These are phyloP conservation scores for Limnephilus auricula DNA, from an alignment of 2,888 invertebrate genomes.

Conservation along the genomic window DNA sequence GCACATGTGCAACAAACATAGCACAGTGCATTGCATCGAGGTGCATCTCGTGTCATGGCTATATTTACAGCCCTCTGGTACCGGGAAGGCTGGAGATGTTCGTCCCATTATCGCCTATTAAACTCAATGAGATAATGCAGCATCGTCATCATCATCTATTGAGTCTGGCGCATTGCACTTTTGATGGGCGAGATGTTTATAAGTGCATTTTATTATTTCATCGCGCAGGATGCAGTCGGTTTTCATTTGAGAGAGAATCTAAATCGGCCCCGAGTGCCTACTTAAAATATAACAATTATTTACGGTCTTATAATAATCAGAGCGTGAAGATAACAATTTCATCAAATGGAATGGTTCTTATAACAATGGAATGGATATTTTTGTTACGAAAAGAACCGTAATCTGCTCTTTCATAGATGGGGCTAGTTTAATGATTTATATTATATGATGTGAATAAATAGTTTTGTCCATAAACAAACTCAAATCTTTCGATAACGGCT, in stretches of 20 bases:
- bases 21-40: background rate
- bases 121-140: conserved; percentile 42
- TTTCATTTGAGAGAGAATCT: background rate
- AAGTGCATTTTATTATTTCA: background rate
- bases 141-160: background rate
- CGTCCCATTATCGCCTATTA: conserved; percentile 43
- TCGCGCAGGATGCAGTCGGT: background rate
- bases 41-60: conserved; percentile 33
- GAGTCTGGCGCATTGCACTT: conserved; percentile 21
- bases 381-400: too few species aligned
- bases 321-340: too few species aligned
- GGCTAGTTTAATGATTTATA: too few species aligned
- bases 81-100: background rate
- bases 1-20: too few species aligned
- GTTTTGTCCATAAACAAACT: too few species aligned
- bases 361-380: too few species aligned
- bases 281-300: background rate
- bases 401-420: too few species aligned
- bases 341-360: too few species aligned
- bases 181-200: background rate
- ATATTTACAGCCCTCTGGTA: background rate
- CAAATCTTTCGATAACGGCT: too few species aligned
- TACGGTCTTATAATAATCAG: background rate
- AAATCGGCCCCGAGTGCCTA: background rate
- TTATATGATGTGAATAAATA: too few species aligned